Percentiles rank a stretch among this genome's conserved stretches.
Conservation (phyloP, 1,140 invertebrate genomes). For the Conus betulinus region DNA sequence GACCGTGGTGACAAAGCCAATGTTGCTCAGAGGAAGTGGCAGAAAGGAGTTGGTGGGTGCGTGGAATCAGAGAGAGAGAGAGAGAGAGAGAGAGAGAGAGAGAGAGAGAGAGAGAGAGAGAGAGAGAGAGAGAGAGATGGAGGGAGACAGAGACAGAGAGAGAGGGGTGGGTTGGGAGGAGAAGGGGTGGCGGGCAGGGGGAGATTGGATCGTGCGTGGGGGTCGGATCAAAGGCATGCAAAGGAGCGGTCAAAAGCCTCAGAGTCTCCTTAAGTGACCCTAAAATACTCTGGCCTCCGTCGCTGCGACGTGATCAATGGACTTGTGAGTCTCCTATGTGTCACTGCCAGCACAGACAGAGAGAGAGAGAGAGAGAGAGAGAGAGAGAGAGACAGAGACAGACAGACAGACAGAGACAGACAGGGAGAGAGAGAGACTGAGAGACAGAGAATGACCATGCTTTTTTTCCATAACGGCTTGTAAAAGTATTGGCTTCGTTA, state of each 20-base stretch:
- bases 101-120: constrained; percentile 18
- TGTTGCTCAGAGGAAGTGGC: too few species aligned
- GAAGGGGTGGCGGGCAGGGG: neutral
- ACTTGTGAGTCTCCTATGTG: too few species aligned
- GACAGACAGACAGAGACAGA: neutral
- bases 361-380: constrained; percentile 18
- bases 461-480: too few species aligned
- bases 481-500: too few species aligned
- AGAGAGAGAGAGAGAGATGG: constrained; percentile 5
- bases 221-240: too few species aligned
- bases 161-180: neutral
- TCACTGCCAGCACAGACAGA: neutral
- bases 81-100: constrained; percentile 15
- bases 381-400: neutral
- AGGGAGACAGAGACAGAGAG: neutral
- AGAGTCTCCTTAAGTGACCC: too few species aligned
- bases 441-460: neutral
- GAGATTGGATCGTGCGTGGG: neutral
- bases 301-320: too few species aligned
- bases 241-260: too few species aligned
- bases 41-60: too few species aligned
- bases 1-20: too few species aligned
- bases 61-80: too few species aligned
- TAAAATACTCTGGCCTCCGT: too few species aligned
- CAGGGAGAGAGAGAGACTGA: neutral